phyloP scores from a whole-genome alignment of 2,113 vertebrate genomes.

The Urocolius indicus region DNA sequence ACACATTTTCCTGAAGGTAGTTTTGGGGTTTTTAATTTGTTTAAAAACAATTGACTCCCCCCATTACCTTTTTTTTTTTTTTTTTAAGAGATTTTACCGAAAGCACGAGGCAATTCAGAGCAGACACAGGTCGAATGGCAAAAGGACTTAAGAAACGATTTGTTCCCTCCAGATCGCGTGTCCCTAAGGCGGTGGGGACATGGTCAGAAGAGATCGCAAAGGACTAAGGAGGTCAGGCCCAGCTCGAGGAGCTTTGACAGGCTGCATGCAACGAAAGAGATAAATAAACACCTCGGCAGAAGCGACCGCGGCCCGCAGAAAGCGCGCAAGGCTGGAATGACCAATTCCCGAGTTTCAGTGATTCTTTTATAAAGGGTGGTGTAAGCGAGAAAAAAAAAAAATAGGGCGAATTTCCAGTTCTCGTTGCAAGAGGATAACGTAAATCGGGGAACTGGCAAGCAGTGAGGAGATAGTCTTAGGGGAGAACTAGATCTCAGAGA shows the following conservation, averaged over 20 bases:
- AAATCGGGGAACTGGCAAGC: background rate
- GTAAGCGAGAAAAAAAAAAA: background rate
- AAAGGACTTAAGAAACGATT: background rate
- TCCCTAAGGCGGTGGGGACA: background rate
- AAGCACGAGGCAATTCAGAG: background rate
- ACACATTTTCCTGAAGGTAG: background rate
- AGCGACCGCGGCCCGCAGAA: no score
- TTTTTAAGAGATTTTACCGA: background rate
- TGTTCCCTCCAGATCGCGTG: background rate
- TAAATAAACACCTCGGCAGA: background rate
- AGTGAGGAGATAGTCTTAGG: no score
- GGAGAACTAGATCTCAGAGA: background rate
- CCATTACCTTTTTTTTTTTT: background rate
- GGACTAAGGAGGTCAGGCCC: background rate
- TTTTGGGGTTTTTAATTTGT: background rate
- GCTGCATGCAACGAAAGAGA: accelerated
- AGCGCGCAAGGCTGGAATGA: background rate
- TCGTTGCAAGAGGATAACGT: background rate
- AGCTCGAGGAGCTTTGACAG: background rate
- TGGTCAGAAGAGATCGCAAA: background rate
- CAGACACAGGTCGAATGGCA: background rate
- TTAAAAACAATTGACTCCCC: background rate
- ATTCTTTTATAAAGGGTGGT: background rate
- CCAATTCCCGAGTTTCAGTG: background rate
- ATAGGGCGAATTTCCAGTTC: background rate